Percentiles rank a stretch among this genome's conserved stretches.
These are phyloP conservation scores for Neodiprion pinetum DNA, from an alignment of 1,140 invertebrate species.

Conservation along the genomic window DNA sequence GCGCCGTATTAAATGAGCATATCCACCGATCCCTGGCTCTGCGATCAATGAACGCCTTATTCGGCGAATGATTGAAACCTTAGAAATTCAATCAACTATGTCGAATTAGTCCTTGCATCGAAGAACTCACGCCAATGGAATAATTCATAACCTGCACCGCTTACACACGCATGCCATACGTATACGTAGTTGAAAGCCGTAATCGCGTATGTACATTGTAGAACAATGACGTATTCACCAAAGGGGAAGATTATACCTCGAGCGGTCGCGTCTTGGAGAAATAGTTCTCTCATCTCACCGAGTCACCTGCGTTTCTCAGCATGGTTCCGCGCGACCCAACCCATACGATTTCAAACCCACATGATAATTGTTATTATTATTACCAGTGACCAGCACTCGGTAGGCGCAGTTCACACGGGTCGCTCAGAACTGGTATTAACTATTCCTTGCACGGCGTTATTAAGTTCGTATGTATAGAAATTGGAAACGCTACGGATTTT, in stretches of 20 bases:
- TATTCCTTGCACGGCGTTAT: background rate
- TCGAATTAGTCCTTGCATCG: background rate
- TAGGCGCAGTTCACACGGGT: constrained; percentile 9
- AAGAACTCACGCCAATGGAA: background rate
- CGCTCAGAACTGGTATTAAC: background rate
- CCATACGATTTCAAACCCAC: background rate
- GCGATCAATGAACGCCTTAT: background rate
- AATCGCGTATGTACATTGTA: no score
- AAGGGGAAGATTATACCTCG: no score
- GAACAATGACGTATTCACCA: no score
- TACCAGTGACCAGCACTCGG: background rate
- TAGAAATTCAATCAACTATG: background rate
- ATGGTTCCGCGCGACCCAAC: no score
- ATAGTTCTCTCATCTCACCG: no score
- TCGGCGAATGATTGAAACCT: background rate
- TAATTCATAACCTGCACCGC: no score
- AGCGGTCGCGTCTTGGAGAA: no score
- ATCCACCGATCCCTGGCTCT: background rate
- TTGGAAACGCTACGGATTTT: background rate
- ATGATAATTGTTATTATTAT: constrained; percentile 16
- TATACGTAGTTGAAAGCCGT: no score
- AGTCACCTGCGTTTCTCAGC: no score
- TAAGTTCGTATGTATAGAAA: background rate
- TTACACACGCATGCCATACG: no score
- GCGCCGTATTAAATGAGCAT: background rate